Evolutionary conservation across 2,888 invertebrate species (phyloP), one percentile per base, ranked within the genome.

Genomic region (Sylvicola cinctus): DNA sequence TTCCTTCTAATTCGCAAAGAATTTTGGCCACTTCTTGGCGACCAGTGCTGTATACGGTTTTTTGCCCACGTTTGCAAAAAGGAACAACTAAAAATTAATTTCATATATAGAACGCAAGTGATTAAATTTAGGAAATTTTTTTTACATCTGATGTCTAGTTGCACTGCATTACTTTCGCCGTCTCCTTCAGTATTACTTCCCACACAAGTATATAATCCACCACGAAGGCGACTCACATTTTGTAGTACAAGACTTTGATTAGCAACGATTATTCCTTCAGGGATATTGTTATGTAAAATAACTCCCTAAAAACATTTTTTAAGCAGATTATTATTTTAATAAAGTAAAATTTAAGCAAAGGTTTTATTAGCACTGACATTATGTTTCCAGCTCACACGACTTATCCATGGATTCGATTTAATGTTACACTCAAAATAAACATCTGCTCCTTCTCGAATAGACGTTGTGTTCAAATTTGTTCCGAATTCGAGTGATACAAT

Each of bases 401-500:
- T 72, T 35, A 77, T 71, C 71, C 74, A 79, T 0, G 87, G 87
- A 60, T 87, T 85, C 15, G 87, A 79, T 52, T 76, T 78, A 47
- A 87, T 83, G 54, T 74, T 80, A 62, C 87, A 87, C 54, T 87
- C 85, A 52, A 87, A 85, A 63, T 84, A 85, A 10, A 87, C 84
- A 52, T 87, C 87, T 39, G 80, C 80, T 6, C 81, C 84, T 55
- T 87, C 87, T 45, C 77, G 76, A 47, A 88, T 80, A 44, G 73
- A 72, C 40, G 67, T 70, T 2, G 80, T 74, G 50, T 83, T 75
- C 31, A 83, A 62, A 45, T 74, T 84, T 43, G 81, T 80, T 3
- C 85, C 85, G 43, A 87, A 66, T 49, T 81, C 80, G 44, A 87
- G 55, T 8, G 72, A 72, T 36, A 85, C 79, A 45, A 85, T 70